A percentile compares a stretch with the other conserved stretches of the same genome.
Conservation (phyloP, 1,140 invertebrate species). For the Himalopsyche phryganea region DNA sequence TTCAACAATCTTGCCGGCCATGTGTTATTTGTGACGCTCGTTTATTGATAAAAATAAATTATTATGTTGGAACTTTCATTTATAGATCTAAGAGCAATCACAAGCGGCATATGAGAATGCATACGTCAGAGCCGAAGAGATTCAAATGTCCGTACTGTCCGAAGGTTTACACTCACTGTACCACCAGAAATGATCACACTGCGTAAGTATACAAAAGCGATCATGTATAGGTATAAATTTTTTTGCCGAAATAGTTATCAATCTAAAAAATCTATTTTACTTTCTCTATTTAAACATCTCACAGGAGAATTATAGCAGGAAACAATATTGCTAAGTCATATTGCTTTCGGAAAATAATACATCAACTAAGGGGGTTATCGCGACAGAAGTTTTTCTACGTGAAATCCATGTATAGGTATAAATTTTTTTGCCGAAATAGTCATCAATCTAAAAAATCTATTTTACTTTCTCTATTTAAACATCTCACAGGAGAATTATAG, state of each 20-base stretch:
- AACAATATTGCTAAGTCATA: not conserved
- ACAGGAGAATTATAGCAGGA: too few relatives aligned
- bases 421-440: not conserved
- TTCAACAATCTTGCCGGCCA: too few relatives aligned
- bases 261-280: not conserved
- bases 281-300: not conserved
- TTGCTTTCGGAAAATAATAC: not conserved
- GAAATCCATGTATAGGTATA: too few relatives aligned
- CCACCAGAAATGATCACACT: conserved; percentile 2
- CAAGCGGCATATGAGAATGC: conserved; percentile 4
- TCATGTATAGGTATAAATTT: not conserved
- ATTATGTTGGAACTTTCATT: conserved; percentile 1
- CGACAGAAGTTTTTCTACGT: too few relatives aligned
- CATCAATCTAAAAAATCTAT: not conserved
- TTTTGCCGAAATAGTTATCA: not conserved
- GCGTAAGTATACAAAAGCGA: conserved; percentile 1
- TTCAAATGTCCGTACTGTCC: conserved; percentile 5
- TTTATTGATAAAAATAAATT: too few relatives aligned
- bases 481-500: not conserved
- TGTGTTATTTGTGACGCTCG: too few relatives aligned
- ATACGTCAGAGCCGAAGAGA: not conserved
- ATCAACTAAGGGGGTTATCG: not conserved
- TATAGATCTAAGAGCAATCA: conserved; percentile 5
- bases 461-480: not conserved
- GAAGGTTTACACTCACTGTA: conserved; percentile 1